A percentile compares a stretch with the other conserved stretches of the same genome.
Evolutionary conservation across 2,797 vertebrate genomes (phyloP).

Genomic region (Enteromius unitaeniatus): DNA sequence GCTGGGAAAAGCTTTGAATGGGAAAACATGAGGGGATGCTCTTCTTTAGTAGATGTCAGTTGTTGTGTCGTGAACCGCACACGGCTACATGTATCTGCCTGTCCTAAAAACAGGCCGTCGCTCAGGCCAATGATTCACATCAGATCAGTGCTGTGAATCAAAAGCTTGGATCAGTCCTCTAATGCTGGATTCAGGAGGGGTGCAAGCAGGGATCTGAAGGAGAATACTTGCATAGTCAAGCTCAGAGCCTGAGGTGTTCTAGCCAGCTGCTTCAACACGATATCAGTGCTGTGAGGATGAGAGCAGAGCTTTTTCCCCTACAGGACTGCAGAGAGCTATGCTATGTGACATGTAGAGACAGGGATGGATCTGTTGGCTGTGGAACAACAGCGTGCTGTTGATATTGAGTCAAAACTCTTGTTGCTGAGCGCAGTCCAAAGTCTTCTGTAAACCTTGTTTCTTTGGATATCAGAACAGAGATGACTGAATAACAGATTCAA

Average conservation of each 20-base stretch:
- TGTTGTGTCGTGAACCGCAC: neutral
- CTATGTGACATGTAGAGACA: slow-evolving; percentile 21
- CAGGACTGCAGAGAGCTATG: neutral
- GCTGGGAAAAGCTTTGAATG: neutral
- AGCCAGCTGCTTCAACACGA: slow-evolving; percentile 65
- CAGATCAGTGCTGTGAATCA: slow-evolving; percentile 48
- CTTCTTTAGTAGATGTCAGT: neutral
- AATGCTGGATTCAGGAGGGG: slow-evolving; percentile 61
- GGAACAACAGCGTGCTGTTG: neutral
- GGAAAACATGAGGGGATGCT: neutral
- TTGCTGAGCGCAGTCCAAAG: neutral
- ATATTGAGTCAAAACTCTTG: neutral
- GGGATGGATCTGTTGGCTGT: neutral
- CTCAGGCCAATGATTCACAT: slow-evolving; percentile 42
- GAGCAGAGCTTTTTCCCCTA: slow-evolving; percentile 9
- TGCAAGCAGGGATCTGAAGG: slow-evolving; percentile 55
- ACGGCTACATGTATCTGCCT: slow-evolving; percentile 59
- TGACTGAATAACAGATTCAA: neutral
- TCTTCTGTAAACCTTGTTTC: neutral
- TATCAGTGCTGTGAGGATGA: slow-evolving; percentile 49
- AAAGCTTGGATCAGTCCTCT: slow-evolving; percentile 46
- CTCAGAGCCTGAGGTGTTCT: slow-evolving; percentile 63
- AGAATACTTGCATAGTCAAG: slow-evolving; percentile 56
- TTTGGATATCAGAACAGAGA: neutral
- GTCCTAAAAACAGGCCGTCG: slow-evolving; percentile 50